Base-by-base conservation (phyloP, 1,140 invertebrate species). In the Lamellibrachia luymesi region DNA sequence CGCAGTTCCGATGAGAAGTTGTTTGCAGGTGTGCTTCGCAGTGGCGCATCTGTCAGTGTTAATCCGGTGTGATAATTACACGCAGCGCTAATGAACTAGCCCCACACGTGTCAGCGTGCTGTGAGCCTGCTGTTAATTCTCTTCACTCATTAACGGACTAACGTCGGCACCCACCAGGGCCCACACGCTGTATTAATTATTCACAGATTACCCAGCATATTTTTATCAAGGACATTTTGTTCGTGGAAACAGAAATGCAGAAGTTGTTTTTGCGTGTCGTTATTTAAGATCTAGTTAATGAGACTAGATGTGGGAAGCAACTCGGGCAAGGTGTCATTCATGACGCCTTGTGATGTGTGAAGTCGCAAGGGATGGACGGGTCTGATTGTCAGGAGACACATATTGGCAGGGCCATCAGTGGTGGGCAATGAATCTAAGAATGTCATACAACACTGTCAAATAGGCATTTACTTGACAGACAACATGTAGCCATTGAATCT, bases 1-100 rank as follows among this genome's bases (percentile, higher is more conserved):
- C 64, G 13, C 64, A 80, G 64, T 80, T 80, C 64, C 64, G 64
- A 10, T 22, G 52, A 80, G 64, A 80, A 80, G 64, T 80, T 80
- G 64, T 80, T 80, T 80, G 64, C 64, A 80, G 64, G 64, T 80
- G 64, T 80, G 64, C 17, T 10, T 10, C 13, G 1, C 64, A 22
- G 64, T 80, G 64, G 64, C 64, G 64, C 64, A 80, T 80, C 64
- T 80, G 64, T 80, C 64, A 80, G 13, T 80, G 64, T 80, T 80
- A 80, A 80, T 80, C 64, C 64, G 64, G 64, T 80, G 64, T 80
- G 64, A 80, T 80, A 80, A 80, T 80, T 80, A 80, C 64, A 80
- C 64, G 1, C 13, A 22, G 64, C 64, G 64, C 64, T 80, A 80
- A 80, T 80, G 64, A 80, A 22, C 64, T 22, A 2, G 64, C 64